phyloP scores from a whole-genome alignment of 1,140 invertebrate genomes.

The Ctenoplectra terminalis region DNA sequence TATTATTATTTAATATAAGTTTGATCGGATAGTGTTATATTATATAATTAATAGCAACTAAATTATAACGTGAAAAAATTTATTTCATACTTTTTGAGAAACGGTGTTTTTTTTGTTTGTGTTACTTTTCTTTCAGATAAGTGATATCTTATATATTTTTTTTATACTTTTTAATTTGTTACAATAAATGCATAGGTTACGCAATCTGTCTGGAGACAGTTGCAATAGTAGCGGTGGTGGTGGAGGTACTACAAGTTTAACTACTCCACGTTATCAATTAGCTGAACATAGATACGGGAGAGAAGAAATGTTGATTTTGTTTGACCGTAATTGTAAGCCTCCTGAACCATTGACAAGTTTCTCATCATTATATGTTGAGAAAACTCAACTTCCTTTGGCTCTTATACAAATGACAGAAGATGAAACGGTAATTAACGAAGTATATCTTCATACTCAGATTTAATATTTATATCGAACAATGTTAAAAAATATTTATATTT shows the following conservation, averaged over 20 bases:
- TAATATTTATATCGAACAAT: background rate
- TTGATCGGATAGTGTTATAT: too few relatives aligned
- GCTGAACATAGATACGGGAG: conserved; percentile 92
- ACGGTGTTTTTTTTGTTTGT: too few relatives aligned
- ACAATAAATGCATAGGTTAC: conserved; percentile 80
- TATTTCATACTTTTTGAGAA: too few relatives aligned
- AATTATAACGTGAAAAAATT: too few relatives aligned
- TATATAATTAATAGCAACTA: too few relatives aligned
- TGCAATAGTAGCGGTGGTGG: conserved; percentile 78
- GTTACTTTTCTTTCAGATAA: too few relatives aligned
- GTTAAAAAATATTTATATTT: background rate
- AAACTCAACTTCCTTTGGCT: conserved; percentile 90
- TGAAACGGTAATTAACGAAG: conserved; percentile 85
- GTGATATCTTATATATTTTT: too few relatives aligned
- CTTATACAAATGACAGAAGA: conserved; percentile 91
- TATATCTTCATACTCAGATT: background rate
- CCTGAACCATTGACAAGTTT: conserved; percentile 87
- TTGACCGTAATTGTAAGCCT: conserved; percentile 86
- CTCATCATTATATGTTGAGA: conserved; percentile 88
- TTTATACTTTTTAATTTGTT: background rate
- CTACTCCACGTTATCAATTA: conserved; percentile 85
- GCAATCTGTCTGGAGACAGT: conserved; percentile 85
- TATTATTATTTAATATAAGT: too few relatives aligned
- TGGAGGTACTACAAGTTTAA: conserved; percentile 80
- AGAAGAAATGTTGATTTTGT: conserved; percentile 95